phyloP scores from a whole-genome alignment of 2,797 vertebrate species.

The Geotrypetes seraphini region DNA sequence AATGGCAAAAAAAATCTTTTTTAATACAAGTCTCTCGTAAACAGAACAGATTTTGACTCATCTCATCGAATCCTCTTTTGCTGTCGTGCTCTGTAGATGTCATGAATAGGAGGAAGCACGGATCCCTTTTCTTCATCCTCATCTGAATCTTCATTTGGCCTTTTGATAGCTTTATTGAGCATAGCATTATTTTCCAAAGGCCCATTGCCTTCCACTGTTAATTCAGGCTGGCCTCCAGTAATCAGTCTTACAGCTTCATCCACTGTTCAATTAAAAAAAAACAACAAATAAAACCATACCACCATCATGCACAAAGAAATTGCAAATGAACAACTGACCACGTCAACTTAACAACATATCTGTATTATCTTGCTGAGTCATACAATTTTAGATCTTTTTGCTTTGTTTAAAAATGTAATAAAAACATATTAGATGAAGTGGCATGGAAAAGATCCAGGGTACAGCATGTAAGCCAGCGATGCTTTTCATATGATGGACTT shows the following conservation, averaged over 20 bases:
- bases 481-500: too few relatives aligned
- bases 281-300: too few relatives aligned
- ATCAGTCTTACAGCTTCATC: conserved; percentile 90
- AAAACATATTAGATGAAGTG: too few relatives aligned
- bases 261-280: conserved; percentile 61
- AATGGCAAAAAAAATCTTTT: conserved; percentile 33
- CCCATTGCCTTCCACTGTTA: conserved; percentile 81
- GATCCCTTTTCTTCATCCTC: conserved; percentile 95
- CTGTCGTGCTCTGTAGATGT: conserved; percentile 93
- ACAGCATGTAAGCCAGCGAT: too few relatives aligned
- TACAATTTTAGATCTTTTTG: too few relatives aligned
- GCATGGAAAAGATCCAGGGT: too few relatives aligned
- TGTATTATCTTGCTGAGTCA: too few relatives aligned
- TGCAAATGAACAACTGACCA: background rate
- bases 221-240: conserved; percentile 77
- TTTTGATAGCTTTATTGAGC: conserved; percentile 82
- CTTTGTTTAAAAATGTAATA: too few relatives aligned
- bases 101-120: conserved; percentile 86
- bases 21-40: conserved; percentile 21
- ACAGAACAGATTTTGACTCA: background rate
- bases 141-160: conserved; percentile 89
- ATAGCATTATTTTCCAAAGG: conserved; percentile 80
- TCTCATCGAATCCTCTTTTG: conserved; percentile 94
- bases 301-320: background rate
- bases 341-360: background rate